phyloP scores from a whole-genome alignment of 2,113 vertebrate species.

The Corythoichthys haematopterus region DNA sequence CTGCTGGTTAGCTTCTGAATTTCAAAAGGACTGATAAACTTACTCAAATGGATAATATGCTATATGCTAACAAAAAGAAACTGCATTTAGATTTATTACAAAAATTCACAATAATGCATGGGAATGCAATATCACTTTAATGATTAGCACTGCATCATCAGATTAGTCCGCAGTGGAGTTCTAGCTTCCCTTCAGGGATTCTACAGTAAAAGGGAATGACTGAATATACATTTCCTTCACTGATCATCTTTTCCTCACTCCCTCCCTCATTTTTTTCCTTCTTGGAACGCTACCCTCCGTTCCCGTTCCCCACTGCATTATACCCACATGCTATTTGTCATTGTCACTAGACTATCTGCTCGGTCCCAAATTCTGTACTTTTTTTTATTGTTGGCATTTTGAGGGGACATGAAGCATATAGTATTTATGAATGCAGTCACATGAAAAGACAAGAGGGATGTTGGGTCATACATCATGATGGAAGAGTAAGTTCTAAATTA shows the following conservation, averaged over 20 bases:
- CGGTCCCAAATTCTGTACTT: constrained; percentile 1
- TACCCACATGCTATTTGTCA: constrained; percentile 46
- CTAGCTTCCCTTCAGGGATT: constrained; percentile 36
- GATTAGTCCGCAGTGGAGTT: constrained; percentile 36
- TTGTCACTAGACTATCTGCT: constrained; percentile 4
- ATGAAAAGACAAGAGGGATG: neutral
- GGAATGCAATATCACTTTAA: constrained; percentile 17
- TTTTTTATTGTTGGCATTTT: neutral
- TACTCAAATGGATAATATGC: neutral
- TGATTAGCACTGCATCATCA: constrained; percentile 39
- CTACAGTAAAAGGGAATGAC: constrained; percentile 36
- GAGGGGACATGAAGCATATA: constrained; percentile 11
- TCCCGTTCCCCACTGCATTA: constrained; percentile 23
- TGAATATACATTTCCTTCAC: constrained; percentile 29
- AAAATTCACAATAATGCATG: constrained; percentile 2
- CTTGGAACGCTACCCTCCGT: neutral
- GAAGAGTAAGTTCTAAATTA: neutral
- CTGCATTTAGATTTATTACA: neutral
- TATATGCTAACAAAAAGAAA: constrained; percentile 2
- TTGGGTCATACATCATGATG: neutral
- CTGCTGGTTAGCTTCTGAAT: neutral
- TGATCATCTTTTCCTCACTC: constrained; percentile 13
- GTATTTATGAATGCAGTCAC: constrained; percentile 2
- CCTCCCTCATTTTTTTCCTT: neutral
- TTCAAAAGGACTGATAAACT: neutral